Conservation (phyloP, 2,113 vertebrate species). For the Craseonycteris thonglongyai region DNA sequence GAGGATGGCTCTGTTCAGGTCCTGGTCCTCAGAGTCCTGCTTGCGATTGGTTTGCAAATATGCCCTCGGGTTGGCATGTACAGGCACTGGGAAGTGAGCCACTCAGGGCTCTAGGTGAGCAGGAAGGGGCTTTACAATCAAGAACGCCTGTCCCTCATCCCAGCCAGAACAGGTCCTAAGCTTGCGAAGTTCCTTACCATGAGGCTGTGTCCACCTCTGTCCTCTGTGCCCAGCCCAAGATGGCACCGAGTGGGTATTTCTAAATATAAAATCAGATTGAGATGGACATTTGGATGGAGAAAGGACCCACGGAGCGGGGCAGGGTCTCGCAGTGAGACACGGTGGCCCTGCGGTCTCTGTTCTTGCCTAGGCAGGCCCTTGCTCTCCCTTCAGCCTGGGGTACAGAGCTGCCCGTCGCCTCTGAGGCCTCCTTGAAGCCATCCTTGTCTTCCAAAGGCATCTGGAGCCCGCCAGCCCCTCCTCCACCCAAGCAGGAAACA, state of each 20-base stretch:
- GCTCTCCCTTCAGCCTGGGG: background rate
- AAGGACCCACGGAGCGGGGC: background rate
- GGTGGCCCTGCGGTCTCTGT: background rate
- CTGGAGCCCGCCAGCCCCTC: slow-evolving; percentile 57
- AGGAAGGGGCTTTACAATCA: background rate
- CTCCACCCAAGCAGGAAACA: slow-evolving; percentile 56
- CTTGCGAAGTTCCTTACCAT: background rate
- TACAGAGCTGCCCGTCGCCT: too few species aligned
- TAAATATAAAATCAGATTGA: background rate
- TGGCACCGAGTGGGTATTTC: background rate
- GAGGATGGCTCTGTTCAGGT: background rate
- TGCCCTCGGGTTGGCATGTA: too few species aligned
- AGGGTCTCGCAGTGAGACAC: background rate
- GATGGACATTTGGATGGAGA: background rate
- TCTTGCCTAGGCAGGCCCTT: background rate
- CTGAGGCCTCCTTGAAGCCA: slow-evolving; percentile 24
- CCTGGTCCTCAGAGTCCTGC: background rate
- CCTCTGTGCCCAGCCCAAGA: background rate
- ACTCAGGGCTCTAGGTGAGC: background rate
- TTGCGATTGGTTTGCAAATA: background rate
- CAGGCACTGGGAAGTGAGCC: fast-evolving
- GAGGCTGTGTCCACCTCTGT: background rate
- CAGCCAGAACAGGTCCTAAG: background rate
- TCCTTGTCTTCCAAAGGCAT: slow-evolving; percentile 64
- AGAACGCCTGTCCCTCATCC: background rate